Evolutionary conservation across 2,797 vertebrate genomes (phyloP).

Genomic region (Squalus acanthias): DNA sequence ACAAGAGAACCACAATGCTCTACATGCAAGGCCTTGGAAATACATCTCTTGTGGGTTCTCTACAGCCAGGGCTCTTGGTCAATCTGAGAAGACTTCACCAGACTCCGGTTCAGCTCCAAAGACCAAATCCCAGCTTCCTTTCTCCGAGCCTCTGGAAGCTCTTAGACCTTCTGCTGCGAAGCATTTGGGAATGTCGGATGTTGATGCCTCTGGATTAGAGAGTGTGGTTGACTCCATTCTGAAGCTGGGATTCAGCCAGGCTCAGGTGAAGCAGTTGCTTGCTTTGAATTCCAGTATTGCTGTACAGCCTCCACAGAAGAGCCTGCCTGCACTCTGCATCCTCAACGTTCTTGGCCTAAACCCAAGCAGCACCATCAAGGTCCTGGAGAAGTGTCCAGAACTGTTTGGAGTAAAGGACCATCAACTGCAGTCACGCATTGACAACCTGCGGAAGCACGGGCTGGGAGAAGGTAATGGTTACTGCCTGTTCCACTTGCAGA

Average conservation of each 20-base stretch:
- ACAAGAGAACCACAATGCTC: not conserved
- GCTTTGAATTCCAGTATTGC: slow-evolving; percentile 41
- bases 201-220: slow-evolving; percentile 16
- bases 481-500: not conserved
- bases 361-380: slow-evolving; percentile 53
- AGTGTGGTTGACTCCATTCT: slow-evolving; percentile 50
- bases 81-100: not conserved
- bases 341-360: slow-evolving; percentile 71
- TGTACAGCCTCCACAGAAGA: slow-evolving; percentile 39
- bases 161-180: not conserved
- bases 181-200: not conserved
- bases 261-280: slow-evolving; percentile 55
- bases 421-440: slow-evolving; percentile 64
- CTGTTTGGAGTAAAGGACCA: slow-evolving; percentile 55
- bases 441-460: slow-evolving; percentile 69
- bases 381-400: slow-evolving; percentile 67
- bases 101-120: not conserved
- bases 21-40: not conserved
- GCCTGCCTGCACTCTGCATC: slow-evolving; percentile 53
- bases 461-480: slow-evolving; percentile 70
- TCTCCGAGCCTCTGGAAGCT: not conserved
- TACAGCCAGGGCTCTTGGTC: not conserved
- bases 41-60: not conserved
- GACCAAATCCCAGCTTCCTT: not conserved
- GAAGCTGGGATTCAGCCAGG: slow-evolving; percentile 70